Evolutionary conservation across 1,140 invertebrate species (phyloP).

Genomic region (Oreohelix idahoensis): DNA sequence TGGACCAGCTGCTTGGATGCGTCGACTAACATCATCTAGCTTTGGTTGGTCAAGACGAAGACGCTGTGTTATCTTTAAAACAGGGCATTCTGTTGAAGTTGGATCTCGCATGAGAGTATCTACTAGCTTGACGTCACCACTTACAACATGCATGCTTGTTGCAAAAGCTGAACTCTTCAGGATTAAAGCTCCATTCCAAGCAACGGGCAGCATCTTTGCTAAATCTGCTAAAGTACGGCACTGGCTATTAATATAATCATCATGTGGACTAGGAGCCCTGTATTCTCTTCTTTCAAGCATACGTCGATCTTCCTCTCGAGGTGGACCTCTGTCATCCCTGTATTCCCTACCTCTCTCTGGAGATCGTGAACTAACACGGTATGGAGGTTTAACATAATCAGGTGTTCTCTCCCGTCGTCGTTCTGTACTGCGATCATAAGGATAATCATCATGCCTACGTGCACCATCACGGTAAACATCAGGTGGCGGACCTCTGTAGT

Average conservation of each 20-base stretch:
- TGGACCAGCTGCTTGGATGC: slow-evolving; percentile 88
- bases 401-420: slow-evolving; percentile 27
- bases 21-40: slow-evolving; percentile 93
- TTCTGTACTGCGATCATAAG: slow-evolving; percentile 7
- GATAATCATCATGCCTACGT: slow-evolving; percentile 47
- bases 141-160: slow-evolving; percentile 93
- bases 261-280: slow-evolving; percentile 39
- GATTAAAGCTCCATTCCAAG: slow-evolving; percentile 95
- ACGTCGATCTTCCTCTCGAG: slow-evolving; percentile 26
- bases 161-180: slow-evolving; percentile 96
- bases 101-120: slow-evolving; percentile 87
- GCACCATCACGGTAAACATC: slow-evolving; percentile 45
- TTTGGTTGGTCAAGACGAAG: slow-evolving; percentile 93
- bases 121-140: slow-evolving; percentile 93
- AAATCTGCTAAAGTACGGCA: slow-evolving; percentile 66
- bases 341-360: slow-evolving; percentile 34
- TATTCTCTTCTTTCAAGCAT: slow-evolving; percentile 46
- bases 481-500: slow-evolving; percentile 32
- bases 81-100: slow-evolving; percentile 76
- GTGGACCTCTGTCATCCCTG: slow-evolving; percentile 22
- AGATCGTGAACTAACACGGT: slow-evolving; percentile 18
- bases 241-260: slow-evolving; percentile 27
- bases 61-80: slow-evolving; percentile 93
- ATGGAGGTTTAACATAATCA: slow-evolving; percentile 16
- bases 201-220: slow-evolving; percentile 79